phyloP scores from a whole-genome alignment of 2,888 invertebrate species.

The Bombylius major region DNA sequence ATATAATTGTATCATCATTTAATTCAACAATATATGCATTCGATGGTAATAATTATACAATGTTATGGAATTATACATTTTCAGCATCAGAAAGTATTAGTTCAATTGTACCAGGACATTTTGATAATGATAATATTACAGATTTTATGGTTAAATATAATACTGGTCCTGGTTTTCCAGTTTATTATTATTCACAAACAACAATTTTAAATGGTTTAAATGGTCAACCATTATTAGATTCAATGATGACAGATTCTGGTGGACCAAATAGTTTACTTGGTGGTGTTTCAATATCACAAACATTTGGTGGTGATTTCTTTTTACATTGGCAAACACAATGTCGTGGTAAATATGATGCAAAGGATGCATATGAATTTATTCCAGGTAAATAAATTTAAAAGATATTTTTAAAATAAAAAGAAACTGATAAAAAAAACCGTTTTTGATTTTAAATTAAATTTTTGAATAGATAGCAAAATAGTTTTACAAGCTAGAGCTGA shows the following conservation, averaged over 20 bases:
- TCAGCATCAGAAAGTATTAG: conserved; percentile 55
- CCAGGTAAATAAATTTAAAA: conserved; percentile 23
- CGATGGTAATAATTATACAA: conserved; percentile 50
- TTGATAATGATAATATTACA: conserved; percentile 60
- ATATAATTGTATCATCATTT: conserved; percentile 59
- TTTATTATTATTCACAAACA: conserved; percentile 57
- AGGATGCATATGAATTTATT: conserved; percentile 41
- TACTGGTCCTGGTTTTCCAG: conserved; percentile 55
- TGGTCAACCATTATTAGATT: conserved; percentile 28
- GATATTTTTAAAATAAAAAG: neutral
- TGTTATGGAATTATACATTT: conserved; percentile 61
- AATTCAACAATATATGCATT: conserved; percentile 60
- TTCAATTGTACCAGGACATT: conserved; percentile 65
- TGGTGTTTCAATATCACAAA: conserved; percentile 35
- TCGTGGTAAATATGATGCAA: conserved; percentile 35
- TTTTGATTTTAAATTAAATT: neutral
- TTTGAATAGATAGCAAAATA: conserved; percentile 30
- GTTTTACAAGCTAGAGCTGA: conserved; percentile 41
- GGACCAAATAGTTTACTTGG: conserved; percentile 34
- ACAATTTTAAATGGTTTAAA: conserved; percentile 31
- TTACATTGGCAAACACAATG: conserved; percentile 62
- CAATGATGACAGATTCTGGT: conserved; percentile 36
- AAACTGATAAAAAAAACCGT: neutral
- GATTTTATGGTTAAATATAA: conserved; percentile 63
- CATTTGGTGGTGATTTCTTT: conserved; percentile 60